phyloP scores from a whole-genome alignment of 2,797 vertebrate genomes.

The Sibirionetta formosa region DNA sequence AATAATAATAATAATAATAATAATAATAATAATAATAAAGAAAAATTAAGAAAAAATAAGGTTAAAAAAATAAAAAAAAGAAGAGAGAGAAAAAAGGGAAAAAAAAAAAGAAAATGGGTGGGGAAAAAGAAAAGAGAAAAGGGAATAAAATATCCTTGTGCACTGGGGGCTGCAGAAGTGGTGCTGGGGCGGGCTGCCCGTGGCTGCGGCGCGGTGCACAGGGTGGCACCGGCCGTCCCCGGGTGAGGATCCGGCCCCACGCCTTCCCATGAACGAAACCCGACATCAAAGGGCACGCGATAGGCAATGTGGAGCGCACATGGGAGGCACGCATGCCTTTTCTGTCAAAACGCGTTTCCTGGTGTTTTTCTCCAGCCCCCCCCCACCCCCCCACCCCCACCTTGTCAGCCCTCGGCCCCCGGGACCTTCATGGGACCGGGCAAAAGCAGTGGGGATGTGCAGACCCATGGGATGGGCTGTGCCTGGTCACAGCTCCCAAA shows the following conservation, averaged over 20 bases:
- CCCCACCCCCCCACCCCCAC: not conserved
- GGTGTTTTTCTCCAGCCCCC: slow-evolving; percentile 29
- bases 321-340: slow-evolving; percentile 66
- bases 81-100: fast-evolving
- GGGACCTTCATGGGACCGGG: not conserved
- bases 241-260: not conserved
- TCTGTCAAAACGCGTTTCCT: slow-evolving; percentile 78
- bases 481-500: not conserved
- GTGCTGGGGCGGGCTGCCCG: not conserved
- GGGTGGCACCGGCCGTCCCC: fast-evolving
- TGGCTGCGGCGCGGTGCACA: fast-evolving
- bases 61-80: fast-evolving
- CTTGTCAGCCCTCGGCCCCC: not conserved
- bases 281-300: slow-evolving; percentile 77
- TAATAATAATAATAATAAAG: no score
- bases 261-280: slow-evolving; percentile 54
- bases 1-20: no score
- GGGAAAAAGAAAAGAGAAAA: fast-evolving
- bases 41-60: no score
- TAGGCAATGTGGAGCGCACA: slow-evolving; percentile 81
- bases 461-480: not conserved
- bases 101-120: not conserved
- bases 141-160: not conserved
- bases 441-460: not conserved
- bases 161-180: not conserved